Base-by-base conservation (phyloP, 2,113 vertebrate species). In the Hypocryptadius cinnamomeus region DNA sequence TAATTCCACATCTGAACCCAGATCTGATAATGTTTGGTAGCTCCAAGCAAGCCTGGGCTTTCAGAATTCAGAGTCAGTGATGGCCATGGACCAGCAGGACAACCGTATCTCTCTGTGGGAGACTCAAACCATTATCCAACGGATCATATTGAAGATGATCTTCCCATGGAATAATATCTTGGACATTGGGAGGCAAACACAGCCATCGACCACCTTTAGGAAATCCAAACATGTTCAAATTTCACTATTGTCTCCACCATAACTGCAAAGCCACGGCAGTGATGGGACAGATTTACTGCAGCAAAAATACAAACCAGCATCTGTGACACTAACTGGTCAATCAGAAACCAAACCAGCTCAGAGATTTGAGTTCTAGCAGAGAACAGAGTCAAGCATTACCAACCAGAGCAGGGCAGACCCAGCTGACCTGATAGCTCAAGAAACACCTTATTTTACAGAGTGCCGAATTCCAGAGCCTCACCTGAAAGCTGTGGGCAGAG, bases 201-300 rank as follows among this genome's bases (percentile, higher is more conserved):
- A 85, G 15, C 13, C 56, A 17, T 1, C 10, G 47, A n/a, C 7
- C 6, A 2, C 25, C 83, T 73, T 57, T 15, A 56, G 71, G 85
- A 87, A 83, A 83, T 3, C 6, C 4, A 10, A 71, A 86, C 64
- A 37, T 44, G 81, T 77, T 39, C 63, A 37, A 30, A 50, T 51
- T 16, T 37, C 20, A 24, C 39, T 8, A 20, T 65, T 5, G 16
- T 35, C 63, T 65, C 24, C 33, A 4, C 21, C 0, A 0, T 22
- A 44, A 25, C 70, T 10, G 66, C 45, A 79, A 63, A 95, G 59
- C 74, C 82, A 37, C 5, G 4, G 71, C 50, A 66, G 59, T 2
- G 63, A 39, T 27, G 54, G 84, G 69, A 27, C 82, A 94, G 82
- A 69, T n/a, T 51, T 2, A 15, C 45, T n/a, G 10, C 42, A 35